Evolutionary conservation across 2,888 invertebrate species (phyloP).

Genomic region (Mellilla xanthometata): DNA sequence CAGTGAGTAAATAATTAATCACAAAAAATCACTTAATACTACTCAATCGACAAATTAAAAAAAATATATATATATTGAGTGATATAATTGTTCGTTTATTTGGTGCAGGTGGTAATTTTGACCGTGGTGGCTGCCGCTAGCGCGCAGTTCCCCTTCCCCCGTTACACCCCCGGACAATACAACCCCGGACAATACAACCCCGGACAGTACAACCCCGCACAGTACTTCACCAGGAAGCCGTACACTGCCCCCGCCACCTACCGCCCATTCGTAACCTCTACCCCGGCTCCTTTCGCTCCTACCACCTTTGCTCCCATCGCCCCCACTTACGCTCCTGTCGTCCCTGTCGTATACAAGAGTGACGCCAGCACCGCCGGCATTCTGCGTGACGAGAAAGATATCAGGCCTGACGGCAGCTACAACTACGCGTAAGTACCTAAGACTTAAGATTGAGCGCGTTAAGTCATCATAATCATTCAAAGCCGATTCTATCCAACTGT

Average conservation of each 20-base stretch:
- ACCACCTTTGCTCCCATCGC: slow-evolving; percentile 6
- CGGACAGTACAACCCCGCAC: slow-evolving; percentile 18
- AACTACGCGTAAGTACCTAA: slow-evolving; percentile 70
- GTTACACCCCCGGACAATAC: slow-evolving; percentile 14
- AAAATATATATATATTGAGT: too few species aligned
- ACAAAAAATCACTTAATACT: too few species aligned
- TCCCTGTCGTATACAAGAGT: slow-evolving; percentile 11
- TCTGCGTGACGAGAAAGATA: slow-evolving; percentile 64
- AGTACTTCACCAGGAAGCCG: slow-evolving; percentile 1
- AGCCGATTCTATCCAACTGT: neutral
- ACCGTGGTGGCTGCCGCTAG: slow-evolving; percentile 49
- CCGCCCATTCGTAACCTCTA: slow-evolving; percentile 22
- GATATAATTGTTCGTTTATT: neutral
- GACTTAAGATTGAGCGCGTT: too few species aligned
- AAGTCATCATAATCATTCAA: neutral
- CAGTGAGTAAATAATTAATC: slow-evolving; percentile 51
- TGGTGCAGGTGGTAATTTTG: slow-evolving; percentile 48
- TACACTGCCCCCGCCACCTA: slow-evolving; percentile 20
- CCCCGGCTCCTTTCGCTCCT: slow-evolving; percentile 17
- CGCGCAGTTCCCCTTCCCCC: slow-evolving; percentile 40
- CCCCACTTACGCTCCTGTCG: slow-evolving; percentile 9
- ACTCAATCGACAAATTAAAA: too few species aligned
- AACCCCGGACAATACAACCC: slow-evolving; percentile 13
- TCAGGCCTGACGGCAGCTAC: slow-evolving; percentile 79
- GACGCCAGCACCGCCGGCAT: slow-evolving; percentile 50